These are phyloP conservation scores for Iphiclides podalirius DNA, from an alignment of 2,888 invertebrate species.

Conservation along the genomic window DNA sequence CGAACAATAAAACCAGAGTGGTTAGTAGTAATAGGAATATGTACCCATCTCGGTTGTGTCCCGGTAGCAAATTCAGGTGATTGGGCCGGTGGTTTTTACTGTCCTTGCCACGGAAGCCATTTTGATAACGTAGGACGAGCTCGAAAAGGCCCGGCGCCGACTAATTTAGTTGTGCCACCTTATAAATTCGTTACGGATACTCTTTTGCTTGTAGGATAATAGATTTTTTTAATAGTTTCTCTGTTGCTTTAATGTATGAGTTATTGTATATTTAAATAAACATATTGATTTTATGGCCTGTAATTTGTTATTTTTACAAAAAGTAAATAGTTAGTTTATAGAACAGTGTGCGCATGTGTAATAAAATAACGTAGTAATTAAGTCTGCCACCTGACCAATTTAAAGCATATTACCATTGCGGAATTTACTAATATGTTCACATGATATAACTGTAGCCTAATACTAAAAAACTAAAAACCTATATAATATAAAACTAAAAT, in stretches of 20 bases:
- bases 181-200: slow-evolving; percentile 77
- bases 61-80: slow-evolving; percentile 86
- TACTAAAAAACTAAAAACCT: too few species aligned
- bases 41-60: slow-evolving; percentile 91
- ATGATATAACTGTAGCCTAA: too few species aligned
- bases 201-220: slow-evolving; percentile 76
- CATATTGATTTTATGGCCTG: too few species aligned
- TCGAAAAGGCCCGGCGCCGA: slow-evolving; percentile 87
- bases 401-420: too few species aligned
- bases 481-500: too few species aligned
- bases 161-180: slow-evolving; percentile 85
- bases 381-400: too few species aligned
- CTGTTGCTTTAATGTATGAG: not conserved
- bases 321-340: too few species aligned
- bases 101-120: slow-evolving; percentile 92
- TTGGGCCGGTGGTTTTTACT: slow-evolving; percentile 86
- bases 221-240: not conserved
- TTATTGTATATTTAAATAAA: not conserved
- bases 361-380: too few species aligned
- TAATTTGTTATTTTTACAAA: too few species aligned
- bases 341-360: too few species aligned
- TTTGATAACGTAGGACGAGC: slow-evolving; percentile 87
- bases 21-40: slow-evolving; percentile 89
- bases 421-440: too few species aligned
- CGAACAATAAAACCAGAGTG: slow-evolving; percentile 85